phyloP scores from a whole-genome alignment of 2,113 vertebrate genomes.

The Anas platyrhynchos region DNA sequence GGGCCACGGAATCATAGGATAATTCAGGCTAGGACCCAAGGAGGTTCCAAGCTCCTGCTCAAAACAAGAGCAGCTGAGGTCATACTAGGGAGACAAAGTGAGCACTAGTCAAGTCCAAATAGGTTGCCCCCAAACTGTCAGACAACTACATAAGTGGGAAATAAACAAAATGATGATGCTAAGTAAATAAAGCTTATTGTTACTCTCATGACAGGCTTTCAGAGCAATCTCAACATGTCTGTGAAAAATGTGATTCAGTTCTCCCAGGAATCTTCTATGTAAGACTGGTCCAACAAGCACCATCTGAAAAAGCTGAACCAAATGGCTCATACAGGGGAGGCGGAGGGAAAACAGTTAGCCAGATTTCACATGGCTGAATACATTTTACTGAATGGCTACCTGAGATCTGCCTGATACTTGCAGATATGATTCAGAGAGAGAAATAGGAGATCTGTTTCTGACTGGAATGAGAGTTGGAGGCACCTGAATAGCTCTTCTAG shows the following conservation, averaged over 20 bases:
- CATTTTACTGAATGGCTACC: not conserved
- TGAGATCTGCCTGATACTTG: not conserved
- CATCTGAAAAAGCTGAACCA: not conserved
- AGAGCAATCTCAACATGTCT: not conserved
- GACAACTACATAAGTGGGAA: not conserved
- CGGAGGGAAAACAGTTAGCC: rapidly evolving
- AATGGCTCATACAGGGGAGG: not conserved
- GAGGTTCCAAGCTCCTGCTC: not conserved
- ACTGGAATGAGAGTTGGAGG: not conserved
- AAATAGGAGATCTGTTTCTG: not conserved
- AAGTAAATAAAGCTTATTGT: not conserved
- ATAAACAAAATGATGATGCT: not conserved
- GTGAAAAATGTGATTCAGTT: rapidly evolving
- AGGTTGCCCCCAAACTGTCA: rapidly evolving
- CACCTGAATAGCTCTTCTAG: rapidly evolving
- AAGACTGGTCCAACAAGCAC: not conserved
- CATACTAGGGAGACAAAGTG: not conserved
- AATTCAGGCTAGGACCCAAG: rapidly evolving
- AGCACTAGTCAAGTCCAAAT: not conserved
- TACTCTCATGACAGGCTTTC: not conserved
- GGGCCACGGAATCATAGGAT: not conserved
- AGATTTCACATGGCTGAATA: not conserved
- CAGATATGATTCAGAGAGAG: no score
- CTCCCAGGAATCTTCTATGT: not conserved
- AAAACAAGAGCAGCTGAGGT: not conserved